Percentiles rank a stretch among this genome's conserved stretches.
These are phyloP conservation scores for Aldabrachelys gigantea DNA, from an alignment of 2,113 vertebrate species.

Conservation along the genomic window DNA sequence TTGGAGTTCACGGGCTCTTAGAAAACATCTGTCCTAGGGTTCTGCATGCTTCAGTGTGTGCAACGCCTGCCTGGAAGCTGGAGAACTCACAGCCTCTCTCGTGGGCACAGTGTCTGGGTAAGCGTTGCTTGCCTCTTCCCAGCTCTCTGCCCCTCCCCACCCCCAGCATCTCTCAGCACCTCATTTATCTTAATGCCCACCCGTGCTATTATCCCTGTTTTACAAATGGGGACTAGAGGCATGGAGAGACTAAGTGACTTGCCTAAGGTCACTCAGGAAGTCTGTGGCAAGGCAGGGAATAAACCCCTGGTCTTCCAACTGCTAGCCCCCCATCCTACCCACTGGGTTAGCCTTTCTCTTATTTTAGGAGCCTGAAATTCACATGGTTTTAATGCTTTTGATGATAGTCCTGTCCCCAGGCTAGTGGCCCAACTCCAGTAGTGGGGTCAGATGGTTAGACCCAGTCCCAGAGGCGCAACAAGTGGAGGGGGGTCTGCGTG, in stretches of 20 bases:
- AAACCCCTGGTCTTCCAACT: background rate
- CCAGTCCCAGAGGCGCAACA: background rate
- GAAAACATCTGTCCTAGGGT: too few species aligned
- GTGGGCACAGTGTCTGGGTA: background rate
- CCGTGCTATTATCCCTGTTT: too few species aligned
- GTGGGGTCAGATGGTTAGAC: background rate
- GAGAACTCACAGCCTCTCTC: background rate
- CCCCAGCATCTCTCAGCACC: too few species aligned
- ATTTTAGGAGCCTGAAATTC: background rate
- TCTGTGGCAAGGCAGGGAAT: background rate
- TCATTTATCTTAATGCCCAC: too few species aligned
- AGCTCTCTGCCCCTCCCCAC: too few species aligned
- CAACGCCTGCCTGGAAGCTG: background rate
- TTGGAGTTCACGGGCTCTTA: background rate
- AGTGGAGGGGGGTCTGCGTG: too few species aligned
- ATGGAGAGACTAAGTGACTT: background rate
- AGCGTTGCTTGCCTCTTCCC: background rate
- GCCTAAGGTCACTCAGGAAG: too few species aligned
- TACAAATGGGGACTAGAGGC: too few species aligned
- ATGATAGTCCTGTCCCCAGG: too few species aligned
- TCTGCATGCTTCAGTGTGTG: background rate
- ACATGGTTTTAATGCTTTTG: background rate
- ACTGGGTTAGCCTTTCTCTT: background rate
- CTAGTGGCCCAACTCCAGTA: background rate
- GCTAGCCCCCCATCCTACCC: too few species aligned